Evolutionary conservation across 1,140 invertebrate genomes (phyloP).

Genomic region (Globodera rostochiensis): DNA sequence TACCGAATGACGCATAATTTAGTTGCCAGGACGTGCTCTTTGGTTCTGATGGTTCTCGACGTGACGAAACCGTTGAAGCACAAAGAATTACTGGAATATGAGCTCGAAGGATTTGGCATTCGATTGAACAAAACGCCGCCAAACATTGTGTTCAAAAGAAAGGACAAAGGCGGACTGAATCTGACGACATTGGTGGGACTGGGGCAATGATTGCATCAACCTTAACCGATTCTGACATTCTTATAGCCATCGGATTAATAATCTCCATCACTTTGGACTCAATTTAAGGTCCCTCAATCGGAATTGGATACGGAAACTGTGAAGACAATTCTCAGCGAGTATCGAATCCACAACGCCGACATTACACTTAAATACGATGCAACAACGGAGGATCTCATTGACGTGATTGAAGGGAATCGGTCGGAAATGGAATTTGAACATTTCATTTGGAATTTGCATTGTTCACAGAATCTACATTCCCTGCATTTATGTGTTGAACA

Average conservation of each 20-base stretch:
- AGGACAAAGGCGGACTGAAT: conserved; percentile 96
- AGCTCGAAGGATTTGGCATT: conserved; percentile 97
- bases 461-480: conserved; percentile 83
- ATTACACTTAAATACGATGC: conserved; percentile 91
- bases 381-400: conserved; percentile 94
- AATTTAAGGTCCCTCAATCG: conserved; percentile 78
- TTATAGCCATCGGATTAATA: no score
- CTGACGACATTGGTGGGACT: conserved; percentile 79
- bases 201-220: no score
- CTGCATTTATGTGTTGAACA: conserved; percentile 97
- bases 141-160: conserved; percentile 91
- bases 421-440: conserved; percentile 77
- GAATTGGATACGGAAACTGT: conserved; percentile 93
- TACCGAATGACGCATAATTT: not conserved
- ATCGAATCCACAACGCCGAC: conserved; percentile 98
- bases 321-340: conserved; percentile 93
- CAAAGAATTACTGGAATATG: conserved; percentile 92
- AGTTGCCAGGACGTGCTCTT: conserved; percentile 93
- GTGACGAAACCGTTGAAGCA: conserved; percentile 94
- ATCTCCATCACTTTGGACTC: not conserved
- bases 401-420: conserved; percentile 96
- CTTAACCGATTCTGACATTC: no score
- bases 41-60: conserved; percentile 97
- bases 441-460: conserved; percentile 6
- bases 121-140: conserved; percentile 83